Evolutionary conservation across 1,140 invertebrate genomes (phyloP), one percentile per base, ranked within the genome.

Genomic region (Panagrolaimus sp.): DNA sequence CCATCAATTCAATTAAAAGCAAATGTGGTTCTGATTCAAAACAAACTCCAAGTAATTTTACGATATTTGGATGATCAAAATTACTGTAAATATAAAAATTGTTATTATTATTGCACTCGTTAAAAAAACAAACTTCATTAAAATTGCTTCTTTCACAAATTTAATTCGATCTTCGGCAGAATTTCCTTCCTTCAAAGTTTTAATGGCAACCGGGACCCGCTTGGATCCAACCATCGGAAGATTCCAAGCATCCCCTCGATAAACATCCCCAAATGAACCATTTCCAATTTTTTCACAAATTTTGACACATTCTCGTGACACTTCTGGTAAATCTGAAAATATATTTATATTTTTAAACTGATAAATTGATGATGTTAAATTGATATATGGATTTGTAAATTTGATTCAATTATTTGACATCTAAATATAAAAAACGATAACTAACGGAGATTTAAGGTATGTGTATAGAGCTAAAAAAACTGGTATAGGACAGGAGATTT

Each of bases 1-100:
- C 91, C 96, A 98, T 98, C 9, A 97, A 86, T 84, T 98, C 95
- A 86, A 98, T 89, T 17, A 98, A 90, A 52, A 98, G 89, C 74
- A 93, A 92, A 74, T 92, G 91, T 12, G 92, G 90, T 26, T 74
- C 69, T 7, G 62, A 12, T 80, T 96, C 92, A 2, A 95, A 87
- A 83, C 94, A 96, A 1, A 98, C 91, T 0, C 94, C 95, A 3
- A 97, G 86, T 7, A 98, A 86, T 76, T 91, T 88, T 7, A 98
- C 84, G 44, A 98, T 97, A 82, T 98, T 92, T 46, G 94, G 90
- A 83, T 98, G 94, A 77, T 93, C 91, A 80, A 98, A 98, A 78
- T 94, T 92, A 70, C 91, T 84, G 69, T 63, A 78, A 74, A 67
- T 26, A 48, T 32, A 44, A 55, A 24, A 43, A 44, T 52, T 32